These are phyloP conservation scores for Heliconius ethilla DNA, from an alignment of 2,888 invertebrate species.

Conservation along the genomic window DNA sequence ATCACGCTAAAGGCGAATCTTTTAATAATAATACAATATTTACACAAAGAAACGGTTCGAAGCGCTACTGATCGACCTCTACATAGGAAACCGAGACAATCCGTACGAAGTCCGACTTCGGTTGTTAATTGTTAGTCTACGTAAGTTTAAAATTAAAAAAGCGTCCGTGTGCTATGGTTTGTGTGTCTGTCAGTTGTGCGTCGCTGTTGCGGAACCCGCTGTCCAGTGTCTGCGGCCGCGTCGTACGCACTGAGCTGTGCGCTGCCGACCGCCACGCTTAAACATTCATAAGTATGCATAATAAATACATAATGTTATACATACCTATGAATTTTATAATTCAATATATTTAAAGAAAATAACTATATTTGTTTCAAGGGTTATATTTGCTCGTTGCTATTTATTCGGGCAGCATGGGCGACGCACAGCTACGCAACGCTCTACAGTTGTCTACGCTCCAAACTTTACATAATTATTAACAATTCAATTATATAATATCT, in stretches of 20 bases:
- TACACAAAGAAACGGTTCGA: slow-evolving; percentile 77
- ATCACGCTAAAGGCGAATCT: slow-evolving; percentile 72
- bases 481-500: slow-evolving; percentile 67
- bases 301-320: neutral
- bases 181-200: slow-evolving; percentile 71
- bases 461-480: slow-evolving; percentile 65
- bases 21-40: slow-evolving; percentile 73
- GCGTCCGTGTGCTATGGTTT: slow-evolving; percentile 74
- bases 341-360: slow-evolving; percentile 4
- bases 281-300: neutral
- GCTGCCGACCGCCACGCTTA: slow-evolving; percentile 22
- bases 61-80: slow-evolving; percentile 79
- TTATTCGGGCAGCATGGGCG: slow-evolving; percentile 43
- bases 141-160: slow-evolving; percentile 78
- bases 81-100: slow-evolving; percentile 78
- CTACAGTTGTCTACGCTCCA: slow-evolving; percentile 63
- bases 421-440: slow-evolving; percentile 51
- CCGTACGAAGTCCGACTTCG: slow-evolving; percentile 65
- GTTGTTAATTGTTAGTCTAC: slow-evolving; percentile 68
- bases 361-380: neutral
- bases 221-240: slow-evolving; percentile 30
- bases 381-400: neutral
- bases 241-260: slow-evolving; percentile 41
- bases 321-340: slow-evolving; percentile 1
- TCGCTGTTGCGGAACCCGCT: slow-evolving; percentile 59